Percentiles rank a stretch among this genome's conserved stretches.
Evolutionary conservation across 2,888 invertebrate species (phyloP).

Genomic region (Apamea sordens): DNA sequence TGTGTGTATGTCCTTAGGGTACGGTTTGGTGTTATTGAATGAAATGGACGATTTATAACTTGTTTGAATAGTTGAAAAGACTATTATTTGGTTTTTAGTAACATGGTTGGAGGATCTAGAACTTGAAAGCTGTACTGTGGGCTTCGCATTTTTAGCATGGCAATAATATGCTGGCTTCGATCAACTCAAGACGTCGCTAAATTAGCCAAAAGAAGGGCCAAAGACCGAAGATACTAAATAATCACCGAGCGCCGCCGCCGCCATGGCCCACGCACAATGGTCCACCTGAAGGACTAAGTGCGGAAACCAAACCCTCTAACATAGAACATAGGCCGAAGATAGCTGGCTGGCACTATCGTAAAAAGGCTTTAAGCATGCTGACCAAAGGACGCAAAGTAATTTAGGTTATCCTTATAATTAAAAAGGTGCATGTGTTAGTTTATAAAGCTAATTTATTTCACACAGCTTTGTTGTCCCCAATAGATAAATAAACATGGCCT

Average conservation of each 20-base stretch:
- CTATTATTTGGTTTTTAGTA: neutral
- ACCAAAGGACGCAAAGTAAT: neutral
- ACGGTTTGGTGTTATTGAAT: conserved; percentile 25
- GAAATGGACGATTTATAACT: neutral
- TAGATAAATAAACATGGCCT: conserved; percentile 7
- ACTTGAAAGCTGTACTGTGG: neutral
- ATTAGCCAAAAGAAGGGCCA: neutral
- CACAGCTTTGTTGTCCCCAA: neutral
- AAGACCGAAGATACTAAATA: neutral
- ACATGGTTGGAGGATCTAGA: neutral
- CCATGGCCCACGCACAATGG: neutral
- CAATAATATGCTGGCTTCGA: neutral
- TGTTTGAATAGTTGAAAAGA: neutral
- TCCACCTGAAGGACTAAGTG: neutral
- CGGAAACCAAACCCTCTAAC: no score
- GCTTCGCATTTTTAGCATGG: neutral
- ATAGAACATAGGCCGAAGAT: neutral
- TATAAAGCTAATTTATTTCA: neutral
- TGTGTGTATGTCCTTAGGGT: conserved; percentile 24
- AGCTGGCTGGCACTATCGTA: neutral
- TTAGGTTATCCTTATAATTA: neutral
- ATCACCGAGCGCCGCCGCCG: neutral
- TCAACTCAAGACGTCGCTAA: neutral
- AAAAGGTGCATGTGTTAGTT: neutral
- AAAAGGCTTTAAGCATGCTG: neutral